These are phyloP conservation scores for Oscheius onirici DNA, from an alignment of 2,888 invertebrate species.

Conservation along the genomic window DNA sequence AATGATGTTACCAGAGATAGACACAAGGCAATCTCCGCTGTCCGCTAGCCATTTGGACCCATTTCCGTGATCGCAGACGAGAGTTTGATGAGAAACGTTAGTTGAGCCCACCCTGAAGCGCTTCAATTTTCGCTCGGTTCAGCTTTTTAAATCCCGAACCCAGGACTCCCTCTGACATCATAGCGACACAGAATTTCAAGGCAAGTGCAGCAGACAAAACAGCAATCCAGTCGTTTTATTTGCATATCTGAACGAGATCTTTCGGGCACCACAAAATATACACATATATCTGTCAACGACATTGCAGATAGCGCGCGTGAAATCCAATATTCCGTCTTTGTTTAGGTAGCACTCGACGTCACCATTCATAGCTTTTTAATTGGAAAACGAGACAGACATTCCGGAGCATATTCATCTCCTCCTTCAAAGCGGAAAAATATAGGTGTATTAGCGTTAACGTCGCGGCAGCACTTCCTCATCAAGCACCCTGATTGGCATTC, in stretches of 20 bases:
- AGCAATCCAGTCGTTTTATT: neutral
- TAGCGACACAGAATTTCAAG: too few species aligned
- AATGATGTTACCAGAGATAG: too few species aligned
- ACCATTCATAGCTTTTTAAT: constrained; percentile 16
- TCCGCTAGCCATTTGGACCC: constrained; percentile 16
- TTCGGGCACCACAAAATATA: neutral
- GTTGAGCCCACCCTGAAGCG: neutral
- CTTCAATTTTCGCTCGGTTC: neutral
- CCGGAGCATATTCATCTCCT: neutral
- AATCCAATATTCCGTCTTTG: constrained; percentile 30
- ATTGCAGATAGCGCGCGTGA: constrained; percentile 19
- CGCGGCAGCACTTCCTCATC: neutral
- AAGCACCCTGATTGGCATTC: constrained; percentile 12
- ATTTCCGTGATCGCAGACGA: constrained; percentile 25
- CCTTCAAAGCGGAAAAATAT: too few species aligned
- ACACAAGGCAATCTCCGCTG: constrained; percentile 28
- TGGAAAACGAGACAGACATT: neutral
- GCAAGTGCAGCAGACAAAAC: neutral
- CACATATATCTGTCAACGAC: constrained; percentile 7
- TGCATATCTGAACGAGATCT: neutral
- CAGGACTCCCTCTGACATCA: too few species aligned
- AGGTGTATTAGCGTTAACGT: neutral
- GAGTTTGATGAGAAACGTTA: neutral
- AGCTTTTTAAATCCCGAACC: too few species aligned
- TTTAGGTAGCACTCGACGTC: constrained; percentile 24